These are phyloP conservation scores for Drosophila ironensis DNA, from an alignment of 1,140 invertebrate species.

Conservation along the genomic window DNA sequence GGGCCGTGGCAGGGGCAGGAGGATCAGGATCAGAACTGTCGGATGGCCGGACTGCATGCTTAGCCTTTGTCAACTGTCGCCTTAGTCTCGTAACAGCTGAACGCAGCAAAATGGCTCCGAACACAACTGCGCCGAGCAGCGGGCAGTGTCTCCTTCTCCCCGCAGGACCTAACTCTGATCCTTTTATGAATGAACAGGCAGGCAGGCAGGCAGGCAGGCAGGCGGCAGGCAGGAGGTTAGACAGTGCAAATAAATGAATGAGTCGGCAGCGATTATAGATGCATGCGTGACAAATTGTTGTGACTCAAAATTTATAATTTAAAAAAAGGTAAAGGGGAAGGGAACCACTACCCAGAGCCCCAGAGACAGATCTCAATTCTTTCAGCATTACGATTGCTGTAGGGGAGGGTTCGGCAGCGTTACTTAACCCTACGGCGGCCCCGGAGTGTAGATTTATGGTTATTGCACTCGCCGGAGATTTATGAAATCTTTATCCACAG, in stretches of 20 bases:
- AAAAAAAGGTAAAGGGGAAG: slow-evolving; percentile 5
- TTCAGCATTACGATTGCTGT: too few species aligned
- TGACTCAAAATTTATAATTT: slow-evolving; percentile 35
- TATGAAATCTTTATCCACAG: too few species aligned
- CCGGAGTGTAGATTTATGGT: too few species aligned
- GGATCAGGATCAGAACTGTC: slow-evolving; percentile 33
- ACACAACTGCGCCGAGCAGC: slow-evolving; percentile 18
- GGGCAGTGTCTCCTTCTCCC: slow-evolving; percentile 6
- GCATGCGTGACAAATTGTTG: slow-evolving; percentile 43
- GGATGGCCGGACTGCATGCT: slow-evolving; percentile 60
- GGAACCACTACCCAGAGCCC: neutral
- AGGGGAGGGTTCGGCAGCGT: too few species aligned
- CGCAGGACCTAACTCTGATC: slow-evolving; percentile 29
- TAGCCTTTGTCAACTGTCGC: slow-evolving; percentile 78
- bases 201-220: slow-evolving; percentile 7
- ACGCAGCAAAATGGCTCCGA: slow-evolving; percentile 18
- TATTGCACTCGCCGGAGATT: too few species aligned
- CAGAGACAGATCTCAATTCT: too few species aligned
- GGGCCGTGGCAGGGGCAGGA: too few species aligned
- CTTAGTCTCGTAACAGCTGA: slow-evolving; percentile 65
- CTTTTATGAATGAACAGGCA: slow-evolving; percentile 69
- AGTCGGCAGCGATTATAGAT: slow-evolving; percentile 42
- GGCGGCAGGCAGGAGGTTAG: too few species aligned
- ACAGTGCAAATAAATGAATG: too few species aligned
- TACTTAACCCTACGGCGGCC: too few species aligned